Base-by-base conservation (phyloP, 2,888 invertebrate species). In the Epicampocera succincta region DNA sequence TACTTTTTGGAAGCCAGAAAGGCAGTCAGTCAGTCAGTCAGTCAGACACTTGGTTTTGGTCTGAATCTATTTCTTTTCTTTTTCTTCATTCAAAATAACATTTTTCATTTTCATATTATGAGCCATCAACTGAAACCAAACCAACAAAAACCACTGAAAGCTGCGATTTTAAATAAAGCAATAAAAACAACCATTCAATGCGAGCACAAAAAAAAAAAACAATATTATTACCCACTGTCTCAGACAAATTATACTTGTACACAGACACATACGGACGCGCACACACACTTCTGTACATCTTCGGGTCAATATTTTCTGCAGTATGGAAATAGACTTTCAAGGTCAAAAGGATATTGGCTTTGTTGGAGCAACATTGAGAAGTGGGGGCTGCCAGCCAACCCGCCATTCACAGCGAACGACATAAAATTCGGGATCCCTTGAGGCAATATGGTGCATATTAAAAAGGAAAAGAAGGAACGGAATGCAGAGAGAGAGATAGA, bases 321-420 rank as follows among this genome's bases (percentile, higher is more conserved):
- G 88, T 87, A 87, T 86, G 88, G 87, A 88, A 89, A 89, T 88
- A 86, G 86, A 85, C 84, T 87, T 87, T 90, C 90, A 90, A 90
- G 90, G 90, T 90, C 90, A 90, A 90, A 90, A 90, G 90, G 90
- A 90, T 90, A 90, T 90, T 90, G 90, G 87, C 90, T 87, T 84
- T 73, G 69, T 69, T 69, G 5, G n/a, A 48, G 42, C 17, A 65
- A 44, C 60, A 63, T 48, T 15, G 13, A 52, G 42, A 25, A 63
- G 42, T 29, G 61, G 65, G 38, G 65, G 13, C 68, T 42, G 66
- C 33, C 15, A 63, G 17, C 60, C 52, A 75, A 25, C 74, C 48
- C 63, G 6, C 6, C 33, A 79, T 54, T 66, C 65, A 1, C 6
- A 33, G 42, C 4, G 54, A 61, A 29, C 44, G 54, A 61, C 13